Evolutionary conservation across 2,888 invertebrate species (phyloP), one percentile per base, ranked within the genome.

Genomic region (Seira ritae): DNA sequence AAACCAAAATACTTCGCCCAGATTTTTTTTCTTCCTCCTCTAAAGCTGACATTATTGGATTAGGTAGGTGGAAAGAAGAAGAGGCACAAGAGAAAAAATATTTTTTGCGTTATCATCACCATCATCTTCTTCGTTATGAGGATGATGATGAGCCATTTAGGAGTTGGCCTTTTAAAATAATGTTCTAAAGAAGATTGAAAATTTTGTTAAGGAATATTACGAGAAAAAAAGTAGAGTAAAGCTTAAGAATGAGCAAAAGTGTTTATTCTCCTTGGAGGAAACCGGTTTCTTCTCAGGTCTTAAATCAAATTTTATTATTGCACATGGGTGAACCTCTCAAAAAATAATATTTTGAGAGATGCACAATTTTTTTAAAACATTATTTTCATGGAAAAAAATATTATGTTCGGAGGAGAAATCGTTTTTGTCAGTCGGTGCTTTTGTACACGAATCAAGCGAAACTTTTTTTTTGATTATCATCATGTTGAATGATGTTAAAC

Each of bases 261-360:
- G 22, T 73, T 22, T 8, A 46, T 6, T 20, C 60, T 62, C 22
- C 20, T 76, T 75, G 50, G 23, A 60, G 70, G 66, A 84, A 72
- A 84, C 83, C 83, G 83, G 83, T 84, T 84, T 84, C 24, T 42
- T 74, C 55, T 12, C 76, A 78, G 69, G 74, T 75, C 79, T 75
- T 84, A 84, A 84, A 84, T 84, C 83, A 84, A 84, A 84, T 84
- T 84, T 84, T 84, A 84, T 84, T 84, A 20, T 19, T 65, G 65
- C 65, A 20, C 65, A 69, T 78, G 70, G 77, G 77, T 65, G 42
- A 70, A 77, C 66, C 75, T 60, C 74, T 22, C 55, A 68, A 78
- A 76, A 77, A 65, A n/a, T 79, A 79, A 84, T 84, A 75, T 79
- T 84, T 75, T 79, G 73, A 78, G 62, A 74, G 60, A 46, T 69